phyloP scores from a whole-genome alignment of 2,888 invertebrate genomes.

The Calliopum simillimum region DNA sequence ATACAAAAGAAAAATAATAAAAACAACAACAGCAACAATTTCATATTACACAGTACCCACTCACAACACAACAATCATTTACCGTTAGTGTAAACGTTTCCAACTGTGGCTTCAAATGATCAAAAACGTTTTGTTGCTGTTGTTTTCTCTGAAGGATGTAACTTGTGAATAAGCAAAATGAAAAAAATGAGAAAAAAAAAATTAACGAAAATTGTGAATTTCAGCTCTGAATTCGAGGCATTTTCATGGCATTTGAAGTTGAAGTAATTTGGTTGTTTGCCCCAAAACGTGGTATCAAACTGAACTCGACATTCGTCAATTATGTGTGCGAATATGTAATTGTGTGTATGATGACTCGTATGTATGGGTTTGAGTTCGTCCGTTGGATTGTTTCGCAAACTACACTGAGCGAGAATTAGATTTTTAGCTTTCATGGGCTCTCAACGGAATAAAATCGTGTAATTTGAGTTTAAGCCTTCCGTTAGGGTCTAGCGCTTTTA shows the following conservation, averaged over 20 bases:
- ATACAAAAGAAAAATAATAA: constrained; percentile 41
- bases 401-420: not conserved
- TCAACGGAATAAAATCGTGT: too few relatives aligned
- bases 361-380: constrained; percentile 40
- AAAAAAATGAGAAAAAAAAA: constrained; percentile 37
- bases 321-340: constrained; percentile 38
- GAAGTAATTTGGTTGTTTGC: constrained; percentile 56
- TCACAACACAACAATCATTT: constrained; percentile 1
- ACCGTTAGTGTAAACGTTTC: constrained; percentile 6
- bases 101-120: constrained; percentile 15
- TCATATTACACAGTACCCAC: not conserved
- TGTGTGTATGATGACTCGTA: too few relatives aligned
- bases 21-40: constrained; percentile 24
- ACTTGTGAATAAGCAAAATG: constrained; percentile 6
- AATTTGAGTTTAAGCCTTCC: too few relatives aligned
- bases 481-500: too few relatives aligned
- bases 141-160: constrained; percentile 3
- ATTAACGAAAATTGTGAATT: not conserved
- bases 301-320: constrained; percentile 4
- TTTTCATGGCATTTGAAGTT: constrained; percentile 58
- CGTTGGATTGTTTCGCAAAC: constrained; percentile 50
- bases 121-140: constrained; percentile 11
- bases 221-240: constrained; percentile 49
- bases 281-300: constrained; percentile 25
- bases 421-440: not conserved